These are phyloP conservation scores for Digitonthophagus gazella DNA, from an alignment of 2,888 invertebrate genomes.

Conservation along the genomic window DNA sequence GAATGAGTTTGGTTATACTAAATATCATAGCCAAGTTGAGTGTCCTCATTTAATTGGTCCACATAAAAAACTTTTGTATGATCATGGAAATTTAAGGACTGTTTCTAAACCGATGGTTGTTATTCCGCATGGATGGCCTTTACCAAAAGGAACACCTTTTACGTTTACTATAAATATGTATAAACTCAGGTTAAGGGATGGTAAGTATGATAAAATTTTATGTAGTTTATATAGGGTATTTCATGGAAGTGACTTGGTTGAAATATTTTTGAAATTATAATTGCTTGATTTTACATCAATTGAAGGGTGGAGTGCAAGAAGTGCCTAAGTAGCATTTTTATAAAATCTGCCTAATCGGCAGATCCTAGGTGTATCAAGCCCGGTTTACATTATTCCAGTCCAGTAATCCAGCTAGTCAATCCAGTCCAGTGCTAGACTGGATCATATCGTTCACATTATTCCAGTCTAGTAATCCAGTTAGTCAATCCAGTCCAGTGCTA, in stretches of 20 bases:
- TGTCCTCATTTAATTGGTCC: constrained; percentile 23
- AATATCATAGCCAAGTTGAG: constrained; percentile 27
- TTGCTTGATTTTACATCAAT: too few species aligned
- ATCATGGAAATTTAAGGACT: constrained; percentile 9
- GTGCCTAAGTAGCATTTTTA: too few species aligned
- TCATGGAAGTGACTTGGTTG: too few species aligned
- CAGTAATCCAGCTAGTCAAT: too few species aligned
- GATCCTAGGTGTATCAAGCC: too few species aligned
- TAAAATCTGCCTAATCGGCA: too few species aligned
- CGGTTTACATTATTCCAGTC: too few species aligned
- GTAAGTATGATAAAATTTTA: constrained; percentile 25
- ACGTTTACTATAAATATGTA: constrained; percentile 31
- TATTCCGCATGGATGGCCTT: constrained; percentile 31
- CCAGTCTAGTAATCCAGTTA: too few species aligned
- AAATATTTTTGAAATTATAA: constrained; percentile 14
- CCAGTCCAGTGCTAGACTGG: too few species aligned
- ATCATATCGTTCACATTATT: too few species aligned
- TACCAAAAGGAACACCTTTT: constrained; percentile 33
- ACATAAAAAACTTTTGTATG: not conserved
- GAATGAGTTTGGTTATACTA: constrained; percentile 29
- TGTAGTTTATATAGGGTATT: not conserved
- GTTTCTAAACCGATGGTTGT: not conserved
- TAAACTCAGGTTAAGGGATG: constrained; percentile 29
- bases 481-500: too few species aligned
- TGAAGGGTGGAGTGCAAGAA: too few species aligned